Percentiles rank a stretch among this genome's conserved stretches.
These are phyloP conservation scores for Ispidina lecontei DNA, from an alignment of 2,797 vertebrate genomes.

Conservation along the genomic window DNA sequence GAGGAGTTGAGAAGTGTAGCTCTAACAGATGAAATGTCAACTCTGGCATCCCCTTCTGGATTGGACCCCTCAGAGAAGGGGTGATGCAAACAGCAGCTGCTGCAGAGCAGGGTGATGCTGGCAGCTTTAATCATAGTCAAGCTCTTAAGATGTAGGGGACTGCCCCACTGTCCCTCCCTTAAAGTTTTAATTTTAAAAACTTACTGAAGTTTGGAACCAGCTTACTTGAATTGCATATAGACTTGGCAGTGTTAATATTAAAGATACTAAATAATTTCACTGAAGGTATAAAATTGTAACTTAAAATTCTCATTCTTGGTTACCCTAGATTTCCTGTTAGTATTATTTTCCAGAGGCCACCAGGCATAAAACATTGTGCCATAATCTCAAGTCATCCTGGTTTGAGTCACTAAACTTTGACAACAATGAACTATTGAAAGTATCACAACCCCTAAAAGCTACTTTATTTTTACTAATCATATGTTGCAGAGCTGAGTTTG, in stretches of 20 bases:
- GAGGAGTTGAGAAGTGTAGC: neutral
- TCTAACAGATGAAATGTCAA: neutral
- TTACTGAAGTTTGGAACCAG: neutral
- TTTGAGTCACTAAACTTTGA: too few relatives aligned
- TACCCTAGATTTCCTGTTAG: neutral
- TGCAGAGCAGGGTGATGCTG: neutral
- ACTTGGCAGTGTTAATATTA: neutral
- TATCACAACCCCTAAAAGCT: neutral
- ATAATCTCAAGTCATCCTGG: neutral
- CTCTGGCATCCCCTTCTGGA: fast-evolving
- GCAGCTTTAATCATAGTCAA: neutral
- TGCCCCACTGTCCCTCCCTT: neutral
- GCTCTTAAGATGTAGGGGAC: fast-evolving
- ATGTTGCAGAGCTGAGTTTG: neutral
- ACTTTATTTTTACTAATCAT: neutral
- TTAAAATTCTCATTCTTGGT: neutral
- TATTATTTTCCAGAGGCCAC: neutral
- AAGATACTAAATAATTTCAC: neutral
- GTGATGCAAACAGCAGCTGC: neutral
- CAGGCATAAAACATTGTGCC: neutral
- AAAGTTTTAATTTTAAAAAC: neutral
- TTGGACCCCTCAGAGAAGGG: neutral
- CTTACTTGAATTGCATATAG: neutral
- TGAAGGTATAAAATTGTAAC: neutral
- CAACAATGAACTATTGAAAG: neutral